phyloP scores from a whole-genome alignment of 92 coral and sea anemone genomes.

The Phenganax stokvisi region DNA sequence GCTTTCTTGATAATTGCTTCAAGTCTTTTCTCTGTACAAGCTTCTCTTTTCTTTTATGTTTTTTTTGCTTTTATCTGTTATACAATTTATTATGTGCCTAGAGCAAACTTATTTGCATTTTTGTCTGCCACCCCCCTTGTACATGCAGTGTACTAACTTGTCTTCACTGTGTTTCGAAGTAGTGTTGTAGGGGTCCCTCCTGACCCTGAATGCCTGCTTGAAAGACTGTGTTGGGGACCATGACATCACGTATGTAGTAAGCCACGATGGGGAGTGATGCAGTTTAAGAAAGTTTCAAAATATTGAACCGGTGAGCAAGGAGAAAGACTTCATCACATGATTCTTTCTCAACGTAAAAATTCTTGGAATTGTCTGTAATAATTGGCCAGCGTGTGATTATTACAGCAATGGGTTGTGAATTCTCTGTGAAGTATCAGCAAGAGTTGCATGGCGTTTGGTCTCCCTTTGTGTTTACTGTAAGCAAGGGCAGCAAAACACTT shows the following conservation, averaged over 20 bases:
- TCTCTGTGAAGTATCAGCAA: slow-evolving; percentile 36
- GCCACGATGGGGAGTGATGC: slow-evolving; percentile 39
- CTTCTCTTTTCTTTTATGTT: not conserved
- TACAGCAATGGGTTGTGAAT: slow-evolving; percentile 34
- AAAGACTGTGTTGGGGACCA: slow-evolving; percentile 42
- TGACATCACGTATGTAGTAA: slow-evolving; percentile 42
- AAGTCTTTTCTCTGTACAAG: not conserved
- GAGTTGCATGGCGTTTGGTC: slow-evolving; percentile 14
- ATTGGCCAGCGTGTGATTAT: not conserved
- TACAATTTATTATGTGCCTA: not conserved
- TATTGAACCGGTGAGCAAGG: slow-evolving; percentile 9
- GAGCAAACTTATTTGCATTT: not conserved
- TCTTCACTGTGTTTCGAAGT: slow-evolving; percentile 45
- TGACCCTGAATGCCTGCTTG: slow-evolving; percentile 47
- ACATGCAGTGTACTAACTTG: slow-evolving; percentile 10
- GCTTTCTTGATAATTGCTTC: too few species aligned
- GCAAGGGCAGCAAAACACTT: not conserved
- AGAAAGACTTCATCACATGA: not conserved
- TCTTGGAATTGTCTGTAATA: not conserved
- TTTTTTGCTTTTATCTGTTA: not conserved
- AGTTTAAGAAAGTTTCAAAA: slow-evolving; percentile 7
- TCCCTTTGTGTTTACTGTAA: not conserved
- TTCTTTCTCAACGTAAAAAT: not conserved
- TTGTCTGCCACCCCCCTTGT: not conserved
- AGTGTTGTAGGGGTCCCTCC: slow-evolving; percentile 43